Conservation (phyloP, 2,113 vertebrate genomes). For the Poicephalus gulielmi region DNA sequence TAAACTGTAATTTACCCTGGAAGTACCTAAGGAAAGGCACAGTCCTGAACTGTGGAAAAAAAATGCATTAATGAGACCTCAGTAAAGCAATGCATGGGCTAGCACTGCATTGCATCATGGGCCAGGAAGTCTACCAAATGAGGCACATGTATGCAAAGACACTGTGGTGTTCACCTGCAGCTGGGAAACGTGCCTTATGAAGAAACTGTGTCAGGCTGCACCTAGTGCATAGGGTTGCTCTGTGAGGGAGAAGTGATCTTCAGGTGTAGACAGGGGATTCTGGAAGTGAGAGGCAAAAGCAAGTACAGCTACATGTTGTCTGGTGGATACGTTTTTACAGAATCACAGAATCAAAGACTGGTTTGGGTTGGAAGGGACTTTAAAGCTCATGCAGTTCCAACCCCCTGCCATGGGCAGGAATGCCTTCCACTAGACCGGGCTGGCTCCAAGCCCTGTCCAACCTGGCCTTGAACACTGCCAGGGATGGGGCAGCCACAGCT, state of each 20-base stretch:
- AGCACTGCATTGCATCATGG: rapidly evolving
- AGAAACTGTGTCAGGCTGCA: not conserved
- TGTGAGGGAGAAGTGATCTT: not conserved
- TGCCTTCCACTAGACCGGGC: not conserved
- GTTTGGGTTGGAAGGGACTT: not conserved
- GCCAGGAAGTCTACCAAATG: not conserved
- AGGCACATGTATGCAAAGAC: not conserved
- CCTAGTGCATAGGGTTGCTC: not conserved
- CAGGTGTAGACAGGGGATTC: not conserved
- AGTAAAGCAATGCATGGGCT: not conserved
- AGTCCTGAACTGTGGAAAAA: not conserved
- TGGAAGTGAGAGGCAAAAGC: not conserved
- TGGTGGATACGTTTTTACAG: not conserved
- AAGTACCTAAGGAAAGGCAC: not conserved
- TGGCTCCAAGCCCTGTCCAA: not conserved
- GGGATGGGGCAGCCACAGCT: not conserved
- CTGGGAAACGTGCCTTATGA: rapidly evolving
- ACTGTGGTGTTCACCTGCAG: not conserved
- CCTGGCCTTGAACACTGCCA: not conserved
- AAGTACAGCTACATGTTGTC: not conserved
- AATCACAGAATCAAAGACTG: not conserved
- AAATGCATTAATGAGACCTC: not conserved
- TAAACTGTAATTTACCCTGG: not conserved
- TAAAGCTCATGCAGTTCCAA: not conserved
- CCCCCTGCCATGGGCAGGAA: not conserved